These are phyloP conservation scores for Apteryx mantelli DNA, from an alignment of 2,113 vertebrate species.

Conservation along the genomic window DNA sequence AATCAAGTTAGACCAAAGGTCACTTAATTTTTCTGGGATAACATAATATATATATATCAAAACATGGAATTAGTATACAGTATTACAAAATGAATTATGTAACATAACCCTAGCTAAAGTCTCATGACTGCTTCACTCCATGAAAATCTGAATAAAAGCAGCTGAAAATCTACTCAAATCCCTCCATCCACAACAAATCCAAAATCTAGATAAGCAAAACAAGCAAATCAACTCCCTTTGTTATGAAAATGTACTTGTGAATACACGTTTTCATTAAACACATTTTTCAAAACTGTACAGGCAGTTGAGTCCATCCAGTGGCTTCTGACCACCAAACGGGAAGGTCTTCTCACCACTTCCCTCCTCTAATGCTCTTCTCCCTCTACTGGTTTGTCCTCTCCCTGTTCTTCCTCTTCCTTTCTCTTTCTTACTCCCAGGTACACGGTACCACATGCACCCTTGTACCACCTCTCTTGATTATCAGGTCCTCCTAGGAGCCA, in stretches of 20 bases:
- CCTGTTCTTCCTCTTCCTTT: not conserved
- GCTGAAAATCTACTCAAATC: not conserved
- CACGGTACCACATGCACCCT: no score
- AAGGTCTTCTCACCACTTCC: not conserved
- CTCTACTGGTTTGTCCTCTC: not conserved
- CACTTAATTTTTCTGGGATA: not conserved
- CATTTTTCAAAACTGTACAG: not conserved
- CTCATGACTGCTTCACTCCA: not conserved
- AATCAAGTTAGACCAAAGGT: not conserved
- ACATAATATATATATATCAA: not conserved
- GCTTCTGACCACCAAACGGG: not conserved
- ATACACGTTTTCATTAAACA: not conserved
- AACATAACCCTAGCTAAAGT: not conserved
- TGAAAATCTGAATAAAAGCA: conserved; percentile 12
- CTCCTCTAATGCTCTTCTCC: not conserved
- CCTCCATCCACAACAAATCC: not conserved
- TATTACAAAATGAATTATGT: not conserved
- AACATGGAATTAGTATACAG: not conserved
- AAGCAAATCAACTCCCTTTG: not conserved
- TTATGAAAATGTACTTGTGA: not conserved
- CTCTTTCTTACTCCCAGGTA: not conserved
- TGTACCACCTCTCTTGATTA: not conserved
- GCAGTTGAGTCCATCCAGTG: not conserved
- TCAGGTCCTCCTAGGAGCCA: not conserved
- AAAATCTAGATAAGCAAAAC: not conserved